Evolutionary conservation across 2,888 invertebrate species (phyloP).

Genomic region (Linnaemya vulpina): DNA sequence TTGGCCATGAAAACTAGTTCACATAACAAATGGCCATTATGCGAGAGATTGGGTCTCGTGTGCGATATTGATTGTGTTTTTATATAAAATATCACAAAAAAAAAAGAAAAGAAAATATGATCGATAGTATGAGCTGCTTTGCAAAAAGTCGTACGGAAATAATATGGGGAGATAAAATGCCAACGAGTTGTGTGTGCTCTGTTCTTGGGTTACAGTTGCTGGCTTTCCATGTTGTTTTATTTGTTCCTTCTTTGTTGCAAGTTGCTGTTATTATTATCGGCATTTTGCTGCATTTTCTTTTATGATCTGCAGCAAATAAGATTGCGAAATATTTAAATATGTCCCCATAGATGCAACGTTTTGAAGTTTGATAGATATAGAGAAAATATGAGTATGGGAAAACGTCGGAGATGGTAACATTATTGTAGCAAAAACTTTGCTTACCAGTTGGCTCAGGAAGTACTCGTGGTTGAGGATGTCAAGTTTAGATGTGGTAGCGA

Average conservation of each 20-base stretch:
- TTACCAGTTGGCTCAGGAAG: too few relatives aligned
- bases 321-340: background rate
- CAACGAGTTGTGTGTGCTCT: background rate
- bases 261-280: background rate
- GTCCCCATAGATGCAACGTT: background rate
- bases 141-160: background rate
- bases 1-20: slow-evolving; percentile 69
- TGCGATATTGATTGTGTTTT: slow-evolving; percentile 43
- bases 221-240: background rate
- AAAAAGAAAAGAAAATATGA: slow-evolving; percentile 14
- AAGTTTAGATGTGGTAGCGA: too few relatives aligned
- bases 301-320: background rate
- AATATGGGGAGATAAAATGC: background rate
- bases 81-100: background rate
- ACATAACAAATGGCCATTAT: slow-evolving; percentile 56
- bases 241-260: background rate
- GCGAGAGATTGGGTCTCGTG: slow-evolving; percentile 36
- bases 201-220: background rate
- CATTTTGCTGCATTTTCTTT: background rate
- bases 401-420: background rate
- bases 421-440: too few relatives aligned
- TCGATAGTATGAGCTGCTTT: slow-evolving; percentile 11
- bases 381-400: background rate
- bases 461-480: too few relatives aligned
- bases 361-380: background rate